phyloP scores from a whole-genome alignment of 2,888 invertebrate species.

The Drosophila prostipennis region DNA sequence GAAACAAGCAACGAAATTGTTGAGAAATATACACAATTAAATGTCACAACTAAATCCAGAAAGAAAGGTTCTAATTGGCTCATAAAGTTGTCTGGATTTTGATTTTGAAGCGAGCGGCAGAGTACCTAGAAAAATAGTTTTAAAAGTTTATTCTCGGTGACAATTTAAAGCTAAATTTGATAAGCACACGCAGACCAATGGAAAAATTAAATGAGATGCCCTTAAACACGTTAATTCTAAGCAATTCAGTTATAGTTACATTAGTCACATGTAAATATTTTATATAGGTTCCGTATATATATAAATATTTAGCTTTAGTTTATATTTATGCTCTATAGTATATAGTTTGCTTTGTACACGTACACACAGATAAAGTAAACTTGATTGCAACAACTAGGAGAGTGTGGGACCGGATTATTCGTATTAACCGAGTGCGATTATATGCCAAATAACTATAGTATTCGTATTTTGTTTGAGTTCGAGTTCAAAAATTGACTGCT shows the following conservation, averaged over 20 bases:
- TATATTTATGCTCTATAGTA: constrained; percentile 23
- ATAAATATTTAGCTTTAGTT: constrained; percentile 12
- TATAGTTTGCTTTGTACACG: constrained; percentile 56
- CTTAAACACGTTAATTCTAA: constrained; percentile 51
- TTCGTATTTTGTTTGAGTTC: constrained; percentile 48
- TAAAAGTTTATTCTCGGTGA: constrained; percentile 18
- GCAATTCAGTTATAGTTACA: constrained; percentile 47
- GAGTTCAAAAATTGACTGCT: constrained; percentile 69
- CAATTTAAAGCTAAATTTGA: constrained; percentile 17
- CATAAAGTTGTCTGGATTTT: constrained; percentile 68
- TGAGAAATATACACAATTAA: constrained; percentile 35
- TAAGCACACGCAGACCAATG: constrained; percentile 38
- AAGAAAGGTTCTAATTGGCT: constrained; percentile 13
- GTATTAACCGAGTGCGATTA: constrained; percentile 26
- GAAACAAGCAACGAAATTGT: constrained; percentile 33
- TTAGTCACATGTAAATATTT: constrained; percentile 29
- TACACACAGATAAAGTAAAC: constrained; percentile 55
- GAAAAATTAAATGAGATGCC: constrained; percentile 45
- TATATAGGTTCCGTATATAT: constrained; percentile 24
- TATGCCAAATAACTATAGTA: constrained; percentile 34
- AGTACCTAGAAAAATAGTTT: constrained; percentile 61
- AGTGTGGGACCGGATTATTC: constrained; percentile 36
- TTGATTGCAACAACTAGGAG: constrained; percentile 41
- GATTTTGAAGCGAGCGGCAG: constrained; percentile 43
- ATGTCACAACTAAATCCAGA: constrained; percentile 13